Base-by-base conservation (phyloP, 2,888 invertebrate genomes). In the Chloroclystis v-ata region DNA sequence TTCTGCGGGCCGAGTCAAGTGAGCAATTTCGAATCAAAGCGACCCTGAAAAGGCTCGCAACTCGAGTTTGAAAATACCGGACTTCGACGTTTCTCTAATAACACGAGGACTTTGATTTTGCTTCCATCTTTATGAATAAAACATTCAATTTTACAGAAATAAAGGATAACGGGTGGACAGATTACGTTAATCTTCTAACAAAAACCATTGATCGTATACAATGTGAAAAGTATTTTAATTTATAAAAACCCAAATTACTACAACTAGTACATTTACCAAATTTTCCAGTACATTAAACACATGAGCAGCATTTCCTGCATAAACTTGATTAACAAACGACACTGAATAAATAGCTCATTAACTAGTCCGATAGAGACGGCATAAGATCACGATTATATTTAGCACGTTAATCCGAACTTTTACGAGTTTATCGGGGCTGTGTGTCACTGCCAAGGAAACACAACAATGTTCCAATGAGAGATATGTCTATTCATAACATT, bases 381-480 rank as follows among this genome's bases (percentile, higher is more conserved):
- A 33, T 38, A 47, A 37, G 48, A 52, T 58, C 58, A 58, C 37
- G 48, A 43, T 48, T 58, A 58, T 56, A 56, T 58, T 58, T 56
- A 58, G 50, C 54, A 40, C 52, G 40, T 56, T 57, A 62, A 59
- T 67, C 57, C 33, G 25, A 59, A 63, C 59, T 56, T 37, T 30
- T 50, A 58, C 57, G 57, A 55, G 56, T 59, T 61, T 57, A 61
- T 62, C 57, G 57, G n/a, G 59, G 41, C 49, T 54, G 54, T 52
- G 50, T 60, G 67, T 65, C 67, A 69, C 57, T 67, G 68, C 65
- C 69, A 68, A 67, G 61, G 65, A 47, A 56, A 61, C 49, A 53
- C 35, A n/a, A 20, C 20, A 5, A 20, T 48, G 52, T 52, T 53
- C 32, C 25, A 40, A 38, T 0, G 16, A 43, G 38, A 57, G 30